Evolutionary conservation across 1,140 invertebrate species (phyloP).

Genomic region (Triops cancriformis): DNA sequence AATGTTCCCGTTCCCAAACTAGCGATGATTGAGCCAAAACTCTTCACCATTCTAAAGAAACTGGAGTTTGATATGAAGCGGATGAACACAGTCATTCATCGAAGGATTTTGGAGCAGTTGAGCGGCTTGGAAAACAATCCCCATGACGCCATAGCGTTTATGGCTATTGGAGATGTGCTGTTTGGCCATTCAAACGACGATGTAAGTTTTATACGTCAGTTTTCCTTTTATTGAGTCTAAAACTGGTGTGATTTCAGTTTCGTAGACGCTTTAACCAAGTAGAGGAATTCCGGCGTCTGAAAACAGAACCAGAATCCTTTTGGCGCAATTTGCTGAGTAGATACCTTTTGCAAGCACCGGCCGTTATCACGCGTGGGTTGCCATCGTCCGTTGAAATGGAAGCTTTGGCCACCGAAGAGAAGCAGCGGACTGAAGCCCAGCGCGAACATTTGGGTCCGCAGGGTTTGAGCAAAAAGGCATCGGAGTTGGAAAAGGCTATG

Average conservation of each 20-base stretch:
- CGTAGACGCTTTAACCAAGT: constrained; percentile 54
- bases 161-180: constrained; percentile 69
- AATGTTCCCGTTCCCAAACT: constrained; percentile 67
- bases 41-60: constrained; percentile 48
- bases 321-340: constrained; percentile 62
- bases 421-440: constrained; percentile 55
- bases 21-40: constrained; percentile 49
- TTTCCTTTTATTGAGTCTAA: constrained; percentile 21
- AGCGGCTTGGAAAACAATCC: constrained; percentile 65
- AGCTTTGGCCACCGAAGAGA: constrained; percentile 55
- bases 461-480: constrained; percentile 55
- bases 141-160: constrained; percentile 61
- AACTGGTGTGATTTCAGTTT: constrained; percentile 26
- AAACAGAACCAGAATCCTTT: constrained; percentile 52
- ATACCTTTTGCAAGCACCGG: constrained; percentile 54
- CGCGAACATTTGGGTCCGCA: constrained; percentile 51
- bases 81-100: constrained; percentile 60
- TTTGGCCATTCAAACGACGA: constrained; percentile 66
- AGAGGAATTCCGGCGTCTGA: constrained; percentile 51
- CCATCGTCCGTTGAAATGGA: constrained; percentile 42
- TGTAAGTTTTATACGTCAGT: constrained; percentile 45
- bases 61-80: constrained; percentile 64
- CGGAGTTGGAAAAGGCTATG: constrained; percentile 56
- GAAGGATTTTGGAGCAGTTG: constrained; percentile 59
- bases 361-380: constrained; percentile 36